Evolutionary conservation across 2,797 vertebrate genomes (phyloP), one percentile per base, ranked within the genome.

Genomic region (Apogon hyalosoma): DNA sequence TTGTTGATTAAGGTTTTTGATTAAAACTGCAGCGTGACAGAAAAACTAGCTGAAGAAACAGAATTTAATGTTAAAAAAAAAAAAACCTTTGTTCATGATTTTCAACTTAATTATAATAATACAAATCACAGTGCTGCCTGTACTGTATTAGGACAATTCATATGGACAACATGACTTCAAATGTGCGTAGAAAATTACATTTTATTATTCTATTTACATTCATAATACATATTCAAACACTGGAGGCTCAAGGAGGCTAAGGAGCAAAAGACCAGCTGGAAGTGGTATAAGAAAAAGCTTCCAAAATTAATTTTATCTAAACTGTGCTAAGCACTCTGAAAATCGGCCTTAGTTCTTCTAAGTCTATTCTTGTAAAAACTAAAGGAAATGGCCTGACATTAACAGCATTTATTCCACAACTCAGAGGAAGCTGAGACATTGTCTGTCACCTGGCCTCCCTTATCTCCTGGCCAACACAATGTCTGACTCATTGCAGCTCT

Each of bases 391-490:
- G 65, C 11, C 41, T 62, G 48, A 72, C 70, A 56, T 63, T 49
- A 81, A 58, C 47, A 58, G 63, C n/a, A 46, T 63, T 57, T 67
- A 70, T 76, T 64, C 73, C 67, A 71, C 49, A 61, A 60, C 68
- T 86, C 61, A 61, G 57, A 71, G 69, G 39, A 66, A 79, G 69
- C 71, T 5, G 48, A 80, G 63, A 72, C 73, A 67, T 67, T 65
- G 82, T 66, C 82, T 70, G 78, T 87, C 87, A 85, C 87, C 89
- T 84, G 77, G 69, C 72, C 75, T 66, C 48, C 75, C 72, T 86
- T 87, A 86, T 88, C 86, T 86, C 64, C 53, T 33, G 42, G 49
- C 71, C 57, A 51, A 53, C 80, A 86, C 82, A 83, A 77, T 78
- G 71, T 80, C 63, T 82, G 77, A 75, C 64, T 88, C 73, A 73